Conservation (phyloP, 2,113 vertebrate genomes). For the Trichechus manatus region DNA sequence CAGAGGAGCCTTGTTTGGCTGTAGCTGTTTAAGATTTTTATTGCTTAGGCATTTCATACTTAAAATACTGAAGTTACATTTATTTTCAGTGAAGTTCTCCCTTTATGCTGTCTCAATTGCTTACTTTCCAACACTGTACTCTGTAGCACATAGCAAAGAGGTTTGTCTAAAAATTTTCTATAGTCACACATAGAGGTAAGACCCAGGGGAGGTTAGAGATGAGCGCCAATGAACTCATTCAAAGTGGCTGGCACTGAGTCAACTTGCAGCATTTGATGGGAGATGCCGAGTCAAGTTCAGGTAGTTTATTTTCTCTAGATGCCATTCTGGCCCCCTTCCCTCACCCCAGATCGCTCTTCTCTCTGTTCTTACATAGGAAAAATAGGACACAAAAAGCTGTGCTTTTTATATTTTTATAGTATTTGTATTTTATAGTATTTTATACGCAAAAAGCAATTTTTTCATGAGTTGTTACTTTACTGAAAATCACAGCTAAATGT, state of each 20-base stretch:
- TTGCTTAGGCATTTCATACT: neutral
- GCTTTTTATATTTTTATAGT: too few species aligned
- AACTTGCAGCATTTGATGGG: fast-evolving
- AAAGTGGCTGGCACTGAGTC: neutral
- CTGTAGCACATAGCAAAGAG: neutral
- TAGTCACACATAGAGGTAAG: neutral
- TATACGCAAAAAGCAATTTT: neutral
- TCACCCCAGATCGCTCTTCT: neutral
- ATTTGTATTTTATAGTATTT: neutral
- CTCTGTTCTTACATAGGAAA: neutral
- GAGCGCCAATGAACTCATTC: neutral
- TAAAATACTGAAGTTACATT: neutral
- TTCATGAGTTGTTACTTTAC: neutral
- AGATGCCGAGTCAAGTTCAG: neutral
- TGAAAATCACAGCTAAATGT: neutral
- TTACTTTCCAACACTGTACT: neutral
- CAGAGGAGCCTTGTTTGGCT: neutral
- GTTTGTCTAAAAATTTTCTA: neutral
- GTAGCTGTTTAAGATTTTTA: neutral
- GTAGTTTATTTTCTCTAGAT: neutral
- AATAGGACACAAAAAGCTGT: neutral
- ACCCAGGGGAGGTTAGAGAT: neutral
- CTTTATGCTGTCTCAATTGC: neutral
- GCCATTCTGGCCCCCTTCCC: neutral
- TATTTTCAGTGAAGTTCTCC: neutral